Conservation (phyloP, 2,888 invertebrate species). For the Linyphia triangularis region DNA sequence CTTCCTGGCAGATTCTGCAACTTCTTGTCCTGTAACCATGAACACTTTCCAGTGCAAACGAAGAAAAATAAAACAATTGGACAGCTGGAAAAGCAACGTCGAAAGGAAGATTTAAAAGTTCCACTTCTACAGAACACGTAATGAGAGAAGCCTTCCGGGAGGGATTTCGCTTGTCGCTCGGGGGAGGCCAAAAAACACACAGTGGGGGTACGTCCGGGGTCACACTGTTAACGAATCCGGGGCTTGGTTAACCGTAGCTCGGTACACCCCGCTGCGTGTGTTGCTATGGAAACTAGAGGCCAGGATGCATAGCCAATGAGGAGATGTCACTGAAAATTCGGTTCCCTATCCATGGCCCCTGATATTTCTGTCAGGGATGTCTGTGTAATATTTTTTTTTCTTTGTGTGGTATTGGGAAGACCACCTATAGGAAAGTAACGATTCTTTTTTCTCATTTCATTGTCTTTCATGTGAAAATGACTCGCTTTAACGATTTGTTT, state of each 20-base stretch:
- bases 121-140: slow-evolving; percentile 24
- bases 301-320: slow-evolving; percentile 73
- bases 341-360: slow-evolving; percentile 11
- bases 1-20: no score
- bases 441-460: no score
- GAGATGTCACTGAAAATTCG: slow-evolving; percentile 72
- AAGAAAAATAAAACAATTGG: background rate
- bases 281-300: slow-evolving; percentile 66
- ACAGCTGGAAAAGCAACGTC: background rate
- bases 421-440: slow-evolving; percentile 1
- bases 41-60: background rate
- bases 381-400: slow-evolving; percentile 15
- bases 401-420: background rate
- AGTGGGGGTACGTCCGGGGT: slow-evolving; percentile 53
- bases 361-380: slow-evolving; percentile 61
- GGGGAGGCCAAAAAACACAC: background rate
- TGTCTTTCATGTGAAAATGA: no score
- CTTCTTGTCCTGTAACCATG: no score
- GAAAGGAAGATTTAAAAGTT: slow-evolving; percentile 44
- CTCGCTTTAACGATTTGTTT: no score
- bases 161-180: background rate
- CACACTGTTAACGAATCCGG: slow-evolving; percentile 70
- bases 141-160: background rate
- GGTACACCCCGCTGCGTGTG: slow-evolving; percentile 55
- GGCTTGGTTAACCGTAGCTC: slow-evolving; percentile 48